phyloP scores from a whole-genome alignment of 2,113 vertebrate species.

The Circaetus cinerascens region DNA sequence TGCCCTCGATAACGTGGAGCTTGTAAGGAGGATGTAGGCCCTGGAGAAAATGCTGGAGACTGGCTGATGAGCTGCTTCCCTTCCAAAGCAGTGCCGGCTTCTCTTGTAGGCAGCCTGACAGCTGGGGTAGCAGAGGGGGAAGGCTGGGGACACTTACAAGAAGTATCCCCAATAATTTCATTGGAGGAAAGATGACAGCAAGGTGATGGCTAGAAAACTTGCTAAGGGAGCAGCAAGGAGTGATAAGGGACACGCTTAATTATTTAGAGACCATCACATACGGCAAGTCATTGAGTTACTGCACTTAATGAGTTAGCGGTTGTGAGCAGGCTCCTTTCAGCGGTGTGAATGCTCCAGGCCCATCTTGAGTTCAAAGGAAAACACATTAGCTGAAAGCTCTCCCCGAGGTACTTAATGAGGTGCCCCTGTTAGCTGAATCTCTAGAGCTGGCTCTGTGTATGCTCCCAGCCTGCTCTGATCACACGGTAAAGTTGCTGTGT shows the following conservation, averaged over 20 bases:
- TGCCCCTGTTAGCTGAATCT: neutral
- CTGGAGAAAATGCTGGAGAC: neutral
- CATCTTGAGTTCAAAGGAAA: neutral
- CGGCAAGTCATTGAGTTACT: neutral
- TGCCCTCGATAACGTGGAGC: neutral
- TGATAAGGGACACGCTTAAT: neutral
- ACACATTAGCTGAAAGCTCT: neutral
- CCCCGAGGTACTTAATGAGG: neutral
- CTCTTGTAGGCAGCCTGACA: neutral
- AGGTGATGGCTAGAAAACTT: neutral
- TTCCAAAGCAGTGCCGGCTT: neutral
- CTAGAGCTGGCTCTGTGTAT: neutral
- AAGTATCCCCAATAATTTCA: neutral
- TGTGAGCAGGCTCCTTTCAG: neutral
- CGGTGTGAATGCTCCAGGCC: neutral
- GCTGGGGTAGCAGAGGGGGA: neutral
- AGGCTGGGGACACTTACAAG: neutral
- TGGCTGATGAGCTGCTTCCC: neutral
- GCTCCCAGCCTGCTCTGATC: neutral
- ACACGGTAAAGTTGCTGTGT: accelerated
- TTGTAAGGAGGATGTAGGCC: neutral
- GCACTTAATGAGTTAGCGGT: neutral
- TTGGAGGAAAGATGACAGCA: neutral
- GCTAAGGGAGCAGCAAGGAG: neutral
- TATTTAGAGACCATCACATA: neutral